Percentiles rank a stretch among this genome's conserved stretches.
Conservation (phyloP, 2,113 vertebrate genomes). For the Pseudorectes ferrugineus region DNA sequence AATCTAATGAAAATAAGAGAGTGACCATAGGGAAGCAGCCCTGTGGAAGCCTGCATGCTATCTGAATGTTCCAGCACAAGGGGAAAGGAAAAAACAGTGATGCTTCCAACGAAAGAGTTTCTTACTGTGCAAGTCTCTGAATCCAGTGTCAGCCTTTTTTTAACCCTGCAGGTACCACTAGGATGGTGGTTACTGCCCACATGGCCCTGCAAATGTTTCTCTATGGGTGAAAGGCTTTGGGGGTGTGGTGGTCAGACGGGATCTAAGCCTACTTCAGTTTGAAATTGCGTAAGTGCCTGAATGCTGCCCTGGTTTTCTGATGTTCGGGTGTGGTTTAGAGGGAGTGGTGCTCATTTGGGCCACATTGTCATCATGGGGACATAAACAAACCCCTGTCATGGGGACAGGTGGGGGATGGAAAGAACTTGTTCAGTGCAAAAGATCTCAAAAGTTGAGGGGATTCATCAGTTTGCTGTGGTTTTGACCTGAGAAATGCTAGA, state of each 20-base stretch:
- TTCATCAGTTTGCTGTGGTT: neutral
- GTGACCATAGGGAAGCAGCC: neutral
- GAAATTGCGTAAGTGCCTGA: neutral
- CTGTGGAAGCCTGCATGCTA: neutral
- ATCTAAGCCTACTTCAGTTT: neutral
- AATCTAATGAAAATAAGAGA: neutral
- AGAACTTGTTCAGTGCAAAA: neutral
- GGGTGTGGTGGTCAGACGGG: neutral
- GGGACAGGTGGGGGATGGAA: neutral
- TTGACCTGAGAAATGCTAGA: neutral
- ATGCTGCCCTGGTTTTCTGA: neutral
- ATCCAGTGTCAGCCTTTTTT: neutral
- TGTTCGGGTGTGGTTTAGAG: neutral
- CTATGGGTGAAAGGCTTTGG: rapidly evolving
- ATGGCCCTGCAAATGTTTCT: neutral
- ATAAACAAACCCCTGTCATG: neutral
- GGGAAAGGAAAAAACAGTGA: neutral
- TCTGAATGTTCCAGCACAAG: neutral
- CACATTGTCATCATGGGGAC: too few species aligned
- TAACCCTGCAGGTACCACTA: neutral
- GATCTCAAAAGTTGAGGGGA: neutral
- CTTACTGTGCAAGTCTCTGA: neutral
- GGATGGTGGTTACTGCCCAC: neutral
- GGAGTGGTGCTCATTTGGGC: neutral
- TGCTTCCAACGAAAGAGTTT: neutral